Base-by-base conservation (phyloP, 1,140 invertebrate genomes). In the Papilio xuthus region DNA sequence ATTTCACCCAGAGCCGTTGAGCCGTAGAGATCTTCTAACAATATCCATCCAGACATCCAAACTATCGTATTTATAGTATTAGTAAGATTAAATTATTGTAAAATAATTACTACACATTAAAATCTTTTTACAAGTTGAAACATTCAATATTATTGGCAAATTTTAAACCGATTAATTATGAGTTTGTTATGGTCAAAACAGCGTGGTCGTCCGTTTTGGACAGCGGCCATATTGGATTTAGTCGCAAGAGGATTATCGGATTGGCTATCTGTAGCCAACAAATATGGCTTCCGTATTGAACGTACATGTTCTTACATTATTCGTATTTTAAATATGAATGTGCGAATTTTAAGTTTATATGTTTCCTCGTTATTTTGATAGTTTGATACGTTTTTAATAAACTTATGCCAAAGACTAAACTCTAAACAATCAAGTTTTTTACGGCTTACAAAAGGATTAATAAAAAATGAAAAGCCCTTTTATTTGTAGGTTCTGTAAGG, bases 201-300 rank as follows among this genome's bases (percentile, higher is more conserved):
- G n/a, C 37, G 10, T 63, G 18, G 2, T n/a, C 37, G 80, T 50
- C 69, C 70, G 73, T 81, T 84, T 84, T 83, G 81, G 83, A 78
- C n/a, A 79, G 76, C 82, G 56, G 85, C 85, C 87, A 90, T 90
- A 86, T 89, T 88, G 84, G 85, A 87, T 86, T 85, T 85, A 79
- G 44, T 78, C 82, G 70, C 84, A 85, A 86, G 80, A 73, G 80
- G 86, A 88, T 88, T 88, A 89, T 79, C 70, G 82, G 84, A 88
- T 88, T 89, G 84, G 78, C 78, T 82, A 83, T 85, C 82, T 84
- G 81, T 82, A 80, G 78, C 44, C 67, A 47, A 67, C 71, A 47
- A 75, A 50, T 86, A 86, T 60, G 85, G 85, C 75, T 87, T 87
- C 87, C 72, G 70, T 71, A 70, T 76, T 69, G 56, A 78, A 60